These are phyloP conservation scores for Corythaeola cristata DNA, from an alignment of 2,113 vertebrate species.

Conservation along the genomic window DNA sequence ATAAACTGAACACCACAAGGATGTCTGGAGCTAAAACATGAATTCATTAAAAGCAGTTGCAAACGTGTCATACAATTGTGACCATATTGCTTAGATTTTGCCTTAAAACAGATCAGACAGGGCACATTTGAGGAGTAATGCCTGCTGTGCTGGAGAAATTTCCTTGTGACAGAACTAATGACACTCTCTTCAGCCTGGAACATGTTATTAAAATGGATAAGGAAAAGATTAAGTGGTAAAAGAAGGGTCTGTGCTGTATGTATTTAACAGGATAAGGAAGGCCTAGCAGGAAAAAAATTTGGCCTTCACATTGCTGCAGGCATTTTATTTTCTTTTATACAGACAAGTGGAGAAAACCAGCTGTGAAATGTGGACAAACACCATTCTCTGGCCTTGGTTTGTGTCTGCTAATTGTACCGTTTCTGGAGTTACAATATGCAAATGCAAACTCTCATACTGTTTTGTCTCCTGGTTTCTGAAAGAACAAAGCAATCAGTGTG, in stretches of 20 bases:
- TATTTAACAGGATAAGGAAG: neutral
- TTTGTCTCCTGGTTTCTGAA: neutral
- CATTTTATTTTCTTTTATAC: neutral
- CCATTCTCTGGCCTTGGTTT: neutral
- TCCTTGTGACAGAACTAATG: neutral
- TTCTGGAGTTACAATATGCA: neutral
- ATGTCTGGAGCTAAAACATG: neutral
- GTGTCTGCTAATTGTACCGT: neutral
- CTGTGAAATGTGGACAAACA: neutral
- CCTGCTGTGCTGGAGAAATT: neutral
- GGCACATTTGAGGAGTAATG: neutral
- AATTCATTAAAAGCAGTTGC: neutral
- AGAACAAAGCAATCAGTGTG: neutral
- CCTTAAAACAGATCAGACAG: neutral
- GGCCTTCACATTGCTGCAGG: neutral
- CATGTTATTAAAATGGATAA: neutral
- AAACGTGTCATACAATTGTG: neutral
- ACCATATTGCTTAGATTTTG: neutral
- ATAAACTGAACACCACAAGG: neutral
- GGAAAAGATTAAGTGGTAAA: neutral
- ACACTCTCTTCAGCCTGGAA: neutral
- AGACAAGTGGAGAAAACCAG: neutral
- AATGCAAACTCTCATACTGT: neutral
- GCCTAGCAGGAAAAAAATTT: neutral
- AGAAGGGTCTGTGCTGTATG: neutral